Conservation (phyloP, 1,140 invertebrate species). For the Oreohelix idahoensis region DNA sequence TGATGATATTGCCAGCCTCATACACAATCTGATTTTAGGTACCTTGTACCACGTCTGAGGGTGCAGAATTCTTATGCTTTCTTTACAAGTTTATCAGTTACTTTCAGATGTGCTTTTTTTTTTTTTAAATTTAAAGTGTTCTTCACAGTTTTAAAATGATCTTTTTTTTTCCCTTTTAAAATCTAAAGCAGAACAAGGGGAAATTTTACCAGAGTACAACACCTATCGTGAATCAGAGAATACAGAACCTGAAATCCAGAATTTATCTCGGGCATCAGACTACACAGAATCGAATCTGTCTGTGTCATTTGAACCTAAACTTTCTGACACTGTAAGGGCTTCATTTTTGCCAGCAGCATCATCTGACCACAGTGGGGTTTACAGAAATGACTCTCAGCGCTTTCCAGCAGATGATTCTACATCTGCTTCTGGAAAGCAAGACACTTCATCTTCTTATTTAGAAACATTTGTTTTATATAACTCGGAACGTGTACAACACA, state of each 20-base stretch:
- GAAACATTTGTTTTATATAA: background rate
- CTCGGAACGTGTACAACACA: background rate
- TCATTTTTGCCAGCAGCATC: background rate
- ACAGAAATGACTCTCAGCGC: background rate
- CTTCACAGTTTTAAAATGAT: too few relatives aligned
- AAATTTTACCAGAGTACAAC: conserved; percentile 35
- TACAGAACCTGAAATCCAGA: background rate
- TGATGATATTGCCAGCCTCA: too few relatives aligned
- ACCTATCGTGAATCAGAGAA: conserved; percentile 33
- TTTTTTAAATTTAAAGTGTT: too few relatives aligned
- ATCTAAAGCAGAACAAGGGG: conserved; percentile 1
- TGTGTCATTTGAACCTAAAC: background rate
- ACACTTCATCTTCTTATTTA: background rate
- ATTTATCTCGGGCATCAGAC: background rate
- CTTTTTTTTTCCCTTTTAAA: background rate
- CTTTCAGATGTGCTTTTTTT: too few relatives aligned
- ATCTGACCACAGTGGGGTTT: background rate
- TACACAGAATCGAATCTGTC: background rate
- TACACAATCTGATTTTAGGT: too few relatives aligned
- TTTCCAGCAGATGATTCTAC: background rate
- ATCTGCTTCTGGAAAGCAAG: background rate
- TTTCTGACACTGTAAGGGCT: background rate
- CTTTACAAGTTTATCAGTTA: too few relatives aligned
- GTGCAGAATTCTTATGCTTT: too few relatives aligned
- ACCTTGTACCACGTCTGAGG: too few relatives aligned